A percentile compares a stretch with the other conserved stretches of the same genome.
These are phyloP conservation scores for Hydriomena furcata DNA, from an alignment of 2,888 invertebrate genomes.

Conservation along the genomic window DNA sequence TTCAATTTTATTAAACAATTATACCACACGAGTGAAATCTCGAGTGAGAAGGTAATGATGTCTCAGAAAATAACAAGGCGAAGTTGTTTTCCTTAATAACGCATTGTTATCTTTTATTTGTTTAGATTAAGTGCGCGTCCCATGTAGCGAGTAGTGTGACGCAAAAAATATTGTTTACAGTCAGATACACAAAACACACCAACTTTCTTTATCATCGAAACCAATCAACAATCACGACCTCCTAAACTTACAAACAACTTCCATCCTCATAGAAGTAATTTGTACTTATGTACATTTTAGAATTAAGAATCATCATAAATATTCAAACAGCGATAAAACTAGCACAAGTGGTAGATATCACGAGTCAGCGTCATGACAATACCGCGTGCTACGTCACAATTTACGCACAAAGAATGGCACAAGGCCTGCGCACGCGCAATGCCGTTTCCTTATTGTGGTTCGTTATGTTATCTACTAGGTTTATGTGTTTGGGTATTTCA, in stretches of 20 bases:
- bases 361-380: conserved; percentile 54
- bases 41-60: too few relatives aligned
- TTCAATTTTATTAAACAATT: too few relatives aligned
- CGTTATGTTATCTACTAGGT: conserved; percentile 15
- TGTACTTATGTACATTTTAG: not conserved
- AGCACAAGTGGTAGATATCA: conserved; percentile 27
- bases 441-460: conserved; percentile 58
- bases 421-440: conserved; percentile 54
- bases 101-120: conserved; percentile 51
- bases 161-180: conserved; percentile 41
- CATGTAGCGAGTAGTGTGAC: conserved; percentile 43
- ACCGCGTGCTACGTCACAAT: conserved; percentile 69
- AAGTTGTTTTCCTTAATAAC: conserved; percentile 17
- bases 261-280: not conserved
- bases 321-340: conserved; percentile 28
- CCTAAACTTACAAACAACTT: not conserved
- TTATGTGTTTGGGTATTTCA: conserved; percentile 10
- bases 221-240: too few relatives aligned
- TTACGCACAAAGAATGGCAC: conserved; percentile 54
- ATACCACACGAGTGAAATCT: too few relatives aligned
- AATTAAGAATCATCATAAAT: conserved; percentile 3
- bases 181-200: too few relatives aligned
- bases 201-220: too few relatives aligned
- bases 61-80: not conserved
- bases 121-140: conserved; percentile 43